Conservation (phyloP, 2,797 vertebrate genomes). For the Thripadectes ignobilis region DNA sequence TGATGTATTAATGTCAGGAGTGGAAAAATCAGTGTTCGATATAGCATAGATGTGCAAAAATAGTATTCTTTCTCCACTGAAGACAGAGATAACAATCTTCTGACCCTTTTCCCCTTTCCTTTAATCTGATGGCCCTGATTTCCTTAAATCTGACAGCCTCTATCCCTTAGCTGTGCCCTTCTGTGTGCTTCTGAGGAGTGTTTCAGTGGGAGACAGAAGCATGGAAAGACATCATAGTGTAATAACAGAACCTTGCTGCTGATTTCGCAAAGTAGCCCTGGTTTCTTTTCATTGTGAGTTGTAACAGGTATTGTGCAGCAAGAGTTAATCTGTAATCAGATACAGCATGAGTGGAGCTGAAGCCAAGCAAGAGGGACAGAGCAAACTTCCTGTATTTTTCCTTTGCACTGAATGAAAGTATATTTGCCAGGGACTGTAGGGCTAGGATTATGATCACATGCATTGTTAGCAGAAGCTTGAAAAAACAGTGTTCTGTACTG, state of each 20-base stretch:
- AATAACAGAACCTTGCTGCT: neutral
- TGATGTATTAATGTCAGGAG: neutral
- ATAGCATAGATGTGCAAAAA: conserved; percentile 10
- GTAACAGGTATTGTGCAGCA: neutral
- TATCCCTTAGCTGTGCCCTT: neutral
- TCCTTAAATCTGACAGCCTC: neutral
- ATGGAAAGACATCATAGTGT: neutral
- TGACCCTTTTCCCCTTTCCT: neutral
- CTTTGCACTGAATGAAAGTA: neutral
- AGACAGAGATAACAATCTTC: neutral
- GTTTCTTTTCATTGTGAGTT: neutral
- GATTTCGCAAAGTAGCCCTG: neutral
- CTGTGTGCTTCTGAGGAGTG: neutral
- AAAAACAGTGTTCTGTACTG: neutral
- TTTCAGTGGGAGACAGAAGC: neutral
- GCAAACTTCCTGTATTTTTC: neutral
- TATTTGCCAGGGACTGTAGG: neutral
- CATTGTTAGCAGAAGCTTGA: neutral
- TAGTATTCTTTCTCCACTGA: neutral
- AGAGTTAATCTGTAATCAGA: neutral
- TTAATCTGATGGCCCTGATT: neutral
- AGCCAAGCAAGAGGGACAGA: neutral
- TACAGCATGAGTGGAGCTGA: neutral
- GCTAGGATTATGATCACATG: neutral
- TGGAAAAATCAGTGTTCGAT: conserved; percentile 9